phyloP scores from a whole-genome alignment of 1,140 invertebrate genomes.

The Pseudobourletiella spinata region DNA sequence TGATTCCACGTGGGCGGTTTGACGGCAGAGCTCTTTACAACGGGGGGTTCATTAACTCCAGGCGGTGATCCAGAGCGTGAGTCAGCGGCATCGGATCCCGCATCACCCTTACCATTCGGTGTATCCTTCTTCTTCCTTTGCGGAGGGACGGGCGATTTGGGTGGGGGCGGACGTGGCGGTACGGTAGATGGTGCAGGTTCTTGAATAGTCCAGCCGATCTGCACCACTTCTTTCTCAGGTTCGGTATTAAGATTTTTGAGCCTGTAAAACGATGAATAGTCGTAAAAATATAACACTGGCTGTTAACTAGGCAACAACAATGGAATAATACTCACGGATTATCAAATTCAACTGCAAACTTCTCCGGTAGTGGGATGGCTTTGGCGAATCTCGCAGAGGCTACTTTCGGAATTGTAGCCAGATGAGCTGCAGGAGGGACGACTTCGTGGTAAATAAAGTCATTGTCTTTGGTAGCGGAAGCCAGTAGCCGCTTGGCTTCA shows the following conservation, averaged over 20 bases:
- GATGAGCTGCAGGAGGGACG: constrained; percentile 70
- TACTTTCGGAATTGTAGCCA: constrained; percentile 68
- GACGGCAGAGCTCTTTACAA: background rate
- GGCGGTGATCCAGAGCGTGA: background rate
- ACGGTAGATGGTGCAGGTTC: background rate
- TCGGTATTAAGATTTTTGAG: background rate
- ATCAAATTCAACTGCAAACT: constrained; percentile 59
- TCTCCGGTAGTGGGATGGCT: constrained; percentile 56
- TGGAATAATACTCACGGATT: constrained; percentile 42
- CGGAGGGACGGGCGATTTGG: background rate
- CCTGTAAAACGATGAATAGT: background rate
- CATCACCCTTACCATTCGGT: background rate
- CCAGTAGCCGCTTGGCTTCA: constrained; percentile 60
- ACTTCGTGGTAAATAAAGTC: constrained; percentile 97
- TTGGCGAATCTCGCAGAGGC: constrained; percentile 66
- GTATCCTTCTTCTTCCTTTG: constrained; percentile 2
- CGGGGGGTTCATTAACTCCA: background rate
- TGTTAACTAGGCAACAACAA: too few relatives aligned
- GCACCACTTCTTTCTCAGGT: background rate
- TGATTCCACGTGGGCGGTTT: constrained; percentile 1
- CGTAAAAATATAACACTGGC: too few relatives aligned
- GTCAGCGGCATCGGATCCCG: too few relatives aligned
- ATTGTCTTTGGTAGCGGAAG: constrained; percentile 86
- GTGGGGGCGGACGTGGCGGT: background rate
- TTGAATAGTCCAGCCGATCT: background rate